Evolutionary conservation across 2,113 vertebrate species (phyloP).

Genomic region (Microcebus tavaratra): DNA sequence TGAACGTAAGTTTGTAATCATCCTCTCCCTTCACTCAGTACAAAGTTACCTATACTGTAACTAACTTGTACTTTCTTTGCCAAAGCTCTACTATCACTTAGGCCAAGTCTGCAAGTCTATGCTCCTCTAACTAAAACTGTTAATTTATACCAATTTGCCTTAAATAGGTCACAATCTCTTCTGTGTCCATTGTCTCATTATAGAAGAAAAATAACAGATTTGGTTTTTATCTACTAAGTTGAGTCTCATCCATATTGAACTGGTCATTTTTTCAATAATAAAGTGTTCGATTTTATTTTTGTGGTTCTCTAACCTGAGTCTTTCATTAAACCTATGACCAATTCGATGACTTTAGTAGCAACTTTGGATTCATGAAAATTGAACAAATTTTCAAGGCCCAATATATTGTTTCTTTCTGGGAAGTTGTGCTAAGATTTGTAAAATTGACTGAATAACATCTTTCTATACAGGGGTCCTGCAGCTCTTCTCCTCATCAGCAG

Average conservation of each 20-base stretch:
- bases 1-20: neutral
- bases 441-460: neutral
- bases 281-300: slow-evolving; percentile 9
- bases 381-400: neutral
- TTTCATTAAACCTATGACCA: neutral
- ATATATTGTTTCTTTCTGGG: neutral
- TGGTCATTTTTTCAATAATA: neutral
- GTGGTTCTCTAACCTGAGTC: neutral
- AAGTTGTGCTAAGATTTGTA: neutral
- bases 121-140: neutral
- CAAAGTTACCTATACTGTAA: neutral
- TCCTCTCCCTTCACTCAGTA: neutral
- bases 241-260: slow-evolving; percentile 22
- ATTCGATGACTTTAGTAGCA: neutral
- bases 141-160: slow-evolving; percentile 30
- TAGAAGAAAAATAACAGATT: slow-evolving; percentile 19
- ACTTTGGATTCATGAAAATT: neutral
- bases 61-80: neutral
- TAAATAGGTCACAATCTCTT: slow-evolving; percentile 9
- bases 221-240: neutral
- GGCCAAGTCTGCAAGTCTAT: neutral
- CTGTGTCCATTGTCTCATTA: neutral
- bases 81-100: neutral
- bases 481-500: neutral
- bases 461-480: neutral